phyloP scores from a whole-genome alignment of 1,140 invertebrate species.

The Saccostrea echinata region DNA sequence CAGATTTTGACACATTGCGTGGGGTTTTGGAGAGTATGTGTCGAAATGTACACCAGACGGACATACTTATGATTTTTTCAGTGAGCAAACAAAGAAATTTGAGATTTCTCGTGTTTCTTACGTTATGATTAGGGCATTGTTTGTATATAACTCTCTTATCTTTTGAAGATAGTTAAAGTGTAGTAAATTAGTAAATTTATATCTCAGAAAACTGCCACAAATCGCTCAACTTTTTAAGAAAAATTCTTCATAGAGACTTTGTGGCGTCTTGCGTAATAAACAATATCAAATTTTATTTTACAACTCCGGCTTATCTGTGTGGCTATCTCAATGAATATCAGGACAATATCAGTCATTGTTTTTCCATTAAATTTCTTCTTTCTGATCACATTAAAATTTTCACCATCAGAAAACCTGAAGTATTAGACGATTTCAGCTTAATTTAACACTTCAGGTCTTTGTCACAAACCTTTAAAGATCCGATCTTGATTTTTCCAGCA shows the following conservation, averaged over 20 bases:
- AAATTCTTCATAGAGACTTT: neutral
- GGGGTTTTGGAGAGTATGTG: constrained; percentile 8
- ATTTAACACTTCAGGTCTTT: constrained; percentile 1
- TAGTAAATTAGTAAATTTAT: constrained; percentile 30
- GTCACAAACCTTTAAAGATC: constrained; percentile 28
- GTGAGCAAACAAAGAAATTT: constrained; percentile 15
- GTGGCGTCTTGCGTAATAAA: constrained; percentile 32
- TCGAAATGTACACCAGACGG: neutral
- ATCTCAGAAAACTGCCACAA: constrained; percentile 21
- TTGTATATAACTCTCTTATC: neutral
- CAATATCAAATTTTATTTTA: constrained; percentile 29
- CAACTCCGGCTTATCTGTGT: neutral
- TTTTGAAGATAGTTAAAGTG: constrained; percentile 18
- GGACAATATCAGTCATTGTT: neutral
- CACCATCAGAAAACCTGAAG: neutral
- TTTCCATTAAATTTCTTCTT: neutral
- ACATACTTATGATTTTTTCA: neutral
- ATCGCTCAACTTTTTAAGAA: neutral
- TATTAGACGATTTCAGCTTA: constrained; percentile 10
- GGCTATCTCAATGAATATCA: constrained; percentile 1
- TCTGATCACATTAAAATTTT: constrained; percentile 7
- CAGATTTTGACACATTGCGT: neutral
- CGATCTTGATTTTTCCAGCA: constrained; percentile 12
- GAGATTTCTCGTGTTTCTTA: constrained; percentile 30
- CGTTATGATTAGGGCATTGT: constrained; percentile 5